Evolutionary conservation across 2,888 invertebrate genomes (phyloP).

Genomic region (Heteropelma amictum): DNA sequence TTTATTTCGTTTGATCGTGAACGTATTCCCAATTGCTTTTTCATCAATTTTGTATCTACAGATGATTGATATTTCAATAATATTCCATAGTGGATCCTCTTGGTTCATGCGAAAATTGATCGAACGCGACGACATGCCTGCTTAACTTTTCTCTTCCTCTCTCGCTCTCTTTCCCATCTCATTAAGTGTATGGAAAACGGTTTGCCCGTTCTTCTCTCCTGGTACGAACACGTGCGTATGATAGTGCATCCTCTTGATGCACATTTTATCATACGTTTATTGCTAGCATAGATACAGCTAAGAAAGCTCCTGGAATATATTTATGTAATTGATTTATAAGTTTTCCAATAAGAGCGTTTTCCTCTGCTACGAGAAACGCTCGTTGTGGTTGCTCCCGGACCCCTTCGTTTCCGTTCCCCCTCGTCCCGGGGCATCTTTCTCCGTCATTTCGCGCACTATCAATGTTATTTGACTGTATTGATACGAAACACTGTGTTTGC

Average conservation of each 20-base stretch:
- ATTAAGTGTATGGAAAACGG: too few relatives aligned
- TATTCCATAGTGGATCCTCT: conserved; percentile 12
- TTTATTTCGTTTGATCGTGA: neutral
- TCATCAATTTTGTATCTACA: neutral
- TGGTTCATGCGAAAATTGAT: conserved; percentile 10
- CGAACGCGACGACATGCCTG: neutral
- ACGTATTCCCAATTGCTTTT: neutral
- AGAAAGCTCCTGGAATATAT: neutral
- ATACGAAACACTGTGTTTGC: neutral
- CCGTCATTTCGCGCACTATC: neutral
- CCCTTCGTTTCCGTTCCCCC: conserved; percentile 8
- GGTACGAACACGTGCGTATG: too few relatives aligned
- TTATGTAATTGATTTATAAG: conserved; percentile 42
- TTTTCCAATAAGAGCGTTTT: conserved; percentile 49
- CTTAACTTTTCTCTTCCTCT: conserved; percentile 18
- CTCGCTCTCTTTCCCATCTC: neutral
- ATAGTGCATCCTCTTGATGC: too few relatives aligned
- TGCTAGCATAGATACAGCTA: neutral
- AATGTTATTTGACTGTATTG: neutral
- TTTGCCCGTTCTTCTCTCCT: too few relatives aligned
- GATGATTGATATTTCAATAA: conserved; percentile 21
- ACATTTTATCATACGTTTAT: too few relatives aligned
- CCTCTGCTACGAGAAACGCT: conserved; percentile 42
- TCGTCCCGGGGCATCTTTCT: conserved; percentile 1
- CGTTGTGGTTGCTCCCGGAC: conserved; percentile 9